These are phyloP conservation scores for Macrochelys suwanniensis DNA, from an alignment of 2,797 vertebrate species.

Conservation along the genomic window DNA sequence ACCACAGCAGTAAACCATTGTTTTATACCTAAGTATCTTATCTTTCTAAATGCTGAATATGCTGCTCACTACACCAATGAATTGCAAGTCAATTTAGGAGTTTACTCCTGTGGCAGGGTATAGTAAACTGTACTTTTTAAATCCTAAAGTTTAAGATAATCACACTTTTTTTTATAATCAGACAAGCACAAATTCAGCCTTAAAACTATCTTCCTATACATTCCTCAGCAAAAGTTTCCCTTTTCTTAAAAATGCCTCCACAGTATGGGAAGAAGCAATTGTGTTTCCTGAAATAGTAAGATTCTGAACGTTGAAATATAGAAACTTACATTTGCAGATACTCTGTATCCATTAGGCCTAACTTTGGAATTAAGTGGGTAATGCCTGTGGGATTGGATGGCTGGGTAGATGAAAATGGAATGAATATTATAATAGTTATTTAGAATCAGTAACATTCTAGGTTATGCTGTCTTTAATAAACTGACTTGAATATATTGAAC, in stretches of 20 bases:
- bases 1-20: not conserved
- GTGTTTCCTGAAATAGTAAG: not conserved
- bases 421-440: not conserved
- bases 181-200: accelerated
- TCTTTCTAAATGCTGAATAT: not conserved
- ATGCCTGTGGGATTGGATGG: not conserved
- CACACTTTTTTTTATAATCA: not conserved
- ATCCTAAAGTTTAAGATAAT: not conserved
- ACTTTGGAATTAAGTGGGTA: not conserved
- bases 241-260: not conserved
- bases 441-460: not conserved
- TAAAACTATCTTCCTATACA: not conserved
- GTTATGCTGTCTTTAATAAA: not conserved
- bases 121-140: not conserved
- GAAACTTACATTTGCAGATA: not conserved
- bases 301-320: not conserved
- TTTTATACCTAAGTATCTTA: not conserved
- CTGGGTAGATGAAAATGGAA: not conserved
- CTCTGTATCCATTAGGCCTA: not conserved
- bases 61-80: not conserved
- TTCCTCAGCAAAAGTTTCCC: not conserved
- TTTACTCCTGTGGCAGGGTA: not conserved
- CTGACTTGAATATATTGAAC: not conserved
- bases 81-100: not conserved
- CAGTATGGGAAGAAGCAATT: not conserved